Percentiles rank a stretch among this genome's conserved stretches.
These are phyloP conservation scores for Halocynthia roretzi DNA, from an alignment of 23 tunicate genomes.

Conservation along the genomic window DNA sequence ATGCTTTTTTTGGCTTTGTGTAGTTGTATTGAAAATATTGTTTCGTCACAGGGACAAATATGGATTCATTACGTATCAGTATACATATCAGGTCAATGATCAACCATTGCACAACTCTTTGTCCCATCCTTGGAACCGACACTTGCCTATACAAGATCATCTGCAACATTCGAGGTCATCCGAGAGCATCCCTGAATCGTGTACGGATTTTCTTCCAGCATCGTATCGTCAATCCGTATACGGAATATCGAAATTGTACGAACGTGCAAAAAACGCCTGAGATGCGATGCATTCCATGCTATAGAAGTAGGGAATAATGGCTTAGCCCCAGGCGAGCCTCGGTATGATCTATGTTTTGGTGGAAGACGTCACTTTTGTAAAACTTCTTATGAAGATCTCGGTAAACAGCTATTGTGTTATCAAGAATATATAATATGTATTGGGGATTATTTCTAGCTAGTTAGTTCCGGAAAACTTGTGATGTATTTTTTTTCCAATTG, in stretches of 20 bases:
- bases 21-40: neutral
- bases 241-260: too few relatives aligned
- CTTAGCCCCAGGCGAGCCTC: slow-evolving; percentile 10
- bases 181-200: too few relatives aligned
- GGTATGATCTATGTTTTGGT: slow-evolving; percentile 66
- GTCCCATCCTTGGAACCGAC: too few relatives aligned
- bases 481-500: neutral
- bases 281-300: slow-evolving; percentile 51
- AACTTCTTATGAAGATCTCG: slow-evolving; percentile 59
- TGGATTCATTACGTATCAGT: slow-evolving; percentile 58
- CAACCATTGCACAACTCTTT: too few relatives aligned
- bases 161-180: too few relatives aligned
- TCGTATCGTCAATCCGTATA: too few relatives aligned
- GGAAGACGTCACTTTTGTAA: slow-evolving; percentile 79
- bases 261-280: too few relatives aligned
- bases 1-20: neutral
- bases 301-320: slow-evolving; percentile 61
- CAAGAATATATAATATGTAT: too few relatives aligned
- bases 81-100: neutral
- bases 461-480: too few relatives aligned
- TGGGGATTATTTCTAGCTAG: too few relatives aligned
- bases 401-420: slow-evolving; percentile 5
- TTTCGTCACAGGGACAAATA: slow-evolving; percentile 51
- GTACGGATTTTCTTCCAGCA: too few relatives aligned
- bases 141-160: too few relatives aligned